Base-by-base conservation (phyloP, 2,113 vertebrate species). In the Spermophilus dauricus region DNA sequence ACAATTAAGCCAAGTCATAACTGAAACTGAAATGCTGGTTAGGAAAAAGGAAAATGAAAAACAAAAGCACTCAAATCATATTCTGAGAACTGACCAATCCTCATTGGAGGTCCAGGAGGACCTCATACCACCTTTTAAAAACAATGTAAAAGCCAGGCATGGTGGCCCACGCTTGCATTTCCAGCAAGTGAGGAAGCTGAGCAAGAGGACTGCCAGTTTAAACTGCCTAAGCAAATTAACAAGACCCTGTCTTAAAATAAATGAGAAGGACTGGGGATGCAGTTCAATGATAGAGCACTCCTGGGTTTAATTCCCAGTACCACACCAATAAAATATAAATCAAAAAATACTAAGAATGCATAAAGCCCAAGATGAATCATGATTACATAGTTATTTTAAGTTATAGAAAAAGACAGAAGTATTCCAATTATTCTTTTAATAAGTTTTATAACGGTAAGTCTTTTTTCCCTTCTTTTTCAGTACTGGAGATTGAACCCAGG, bases 391-490 rank as follows among this genome's bases (percentile, higher is more conserved):
- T 48, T 26, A 89, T 45, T 51, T 69, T 80, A 89, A 63, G 42
- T 82, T 82, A 42, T 4, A 75, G 14, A 81, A 91, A 94, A 61
- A 4, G 32, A 88, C 0, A 5, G 1, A 88, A 10, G 48, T 45
- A 72, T 84, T 82, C 45, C 14, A 75, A 75, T 48, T 80, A 86
- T 92, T 73, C 34, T 90, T 76, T 78, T 82, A 91, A 82, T 51
- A 90, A 80, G 34, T 51, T 65, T 94, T 80, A 81, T 32, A 89
- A 16, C 18, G 80, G 34, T 34, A 77, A 77, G 61, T n/a, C 34
- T 37, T 30, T 67, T 67, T 65, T 67, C n/a, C n/a, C 58, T 24
- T 26, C 5, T 34, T 20, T 18, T 58, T 67, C 37, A 32, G 14
- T 45, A 58, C 58, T 45, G 6, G 58, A 14, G 39, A 42, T 45